Evolutionary conservation across 1,140 invertebrate species (phyloP), one percentile per base, ranked within the genome.

Genomic region (Drosophila persimilis): DNA sequence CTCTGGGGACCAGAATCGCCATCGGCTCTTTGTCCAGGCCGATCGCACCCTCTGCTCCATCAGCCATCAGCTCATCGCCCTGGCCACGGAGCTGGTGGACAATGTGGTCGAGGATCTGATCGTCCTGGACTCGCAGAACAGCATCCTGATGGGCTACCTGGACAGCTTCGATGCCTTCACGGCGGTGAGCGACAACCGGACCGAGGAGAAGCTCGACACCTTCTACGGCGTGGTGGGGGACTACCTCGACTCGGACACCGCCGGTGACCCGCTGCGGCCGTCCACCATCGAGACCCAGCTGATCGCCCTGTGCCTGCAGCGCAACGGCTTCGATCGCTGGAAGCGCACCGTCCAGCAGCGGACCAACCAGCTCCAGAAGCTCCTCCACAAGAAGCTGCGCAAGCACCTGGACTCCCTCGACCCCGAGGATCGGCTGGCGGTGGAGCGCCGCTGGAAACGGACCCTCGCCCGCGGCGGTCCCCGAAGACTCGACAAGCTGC

Each of bases 291-390:
- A 86, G 48, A 77, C 51, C 2, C 81, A 88, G 22, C 45, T 86
- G 15, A 72, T 86, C 20, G 65, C 70, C 8, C 39, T 86, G 0
- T 88, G 83, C 31, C 59, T 86, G 46, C 69, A 88, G 44, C 81
- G 81, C 46, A 77, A 71, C 17, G 81, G 81, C 11, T 86, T 86
- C 26, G 81, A 86, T 58, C 61, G 81, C 6, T 86, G 83, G 83
- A 88, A 88, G 46, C 78, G 81, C 11, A 86, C 81, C 0, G 61
- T 81, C 1, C 81, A 86, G 6, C 35, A 80, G 8, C 60, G 77
- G 4, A 75, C 65, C 0, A 48, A 45, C 0, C 83, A 86, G 11
- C 24, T 86, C 6, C 52, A 88, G 0, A 88, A 81, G 24, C 22
- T 67, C 6, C 55, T 86, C 9, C 51, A 59, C 9, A 50, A 47